phyloP scores from a whole-genome alignment of 2,113 vertebrate genomes.

The Ursus arctos region DNA sequence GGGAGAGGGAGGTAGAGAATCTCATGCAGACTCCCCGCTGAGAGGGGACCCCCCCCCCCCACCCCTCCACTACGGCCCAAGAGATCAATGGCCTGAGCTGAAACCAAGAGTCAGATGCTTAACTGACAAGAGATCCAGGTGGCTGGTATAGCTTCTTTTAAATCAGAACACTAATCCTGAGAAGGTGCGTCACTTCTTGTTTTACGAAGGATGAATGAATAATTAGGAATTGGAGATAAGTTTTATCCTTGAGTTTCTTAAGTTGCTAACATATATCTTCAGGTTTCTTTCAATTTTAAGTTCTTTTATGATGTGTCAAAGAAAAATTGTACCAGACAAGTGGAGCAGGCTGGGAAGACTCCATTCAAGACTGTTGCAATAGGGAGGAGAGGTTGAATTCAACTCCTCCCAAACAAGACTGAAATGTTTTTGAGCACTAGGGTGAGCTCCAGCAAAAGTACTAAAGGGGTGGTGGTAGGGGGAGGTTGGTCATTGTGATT shows the following conservation, averaged over 20 bases:
- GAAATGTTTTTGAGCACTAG: background rate
- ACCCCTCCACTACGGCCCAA: too few species aligned
- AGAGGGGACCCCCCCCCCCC: too few species aligned
- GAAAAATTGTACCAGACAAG: background rate
- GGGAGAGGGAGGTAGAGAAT: background rate
- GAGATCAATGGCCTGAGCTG: background rate
- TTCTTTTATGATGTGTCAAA: background rate
- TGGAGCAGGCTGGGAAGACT: background rate
- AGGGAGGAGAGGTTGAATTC: background rate
- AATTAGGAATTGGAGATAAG: background rate
- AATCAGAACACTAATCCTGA: background rate
- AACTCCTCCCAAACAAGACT: background rate
- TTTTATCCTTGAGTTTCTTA: conserved; percentile 9
- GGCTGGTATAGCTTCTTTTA: background rate
- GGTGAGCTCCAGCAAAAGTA: background rate
- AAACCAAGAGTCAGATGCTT: background rate
- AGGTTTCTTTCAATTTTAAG: background rate
- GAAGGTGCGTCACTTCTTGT: background rate
- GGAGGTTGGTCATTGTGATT: background rate
- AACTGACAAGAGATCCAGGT: too few species aligned
- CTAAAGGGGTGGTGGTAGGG: background rate
- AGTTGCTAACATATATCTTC: background rate
- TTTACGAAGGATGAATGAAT: background rate
- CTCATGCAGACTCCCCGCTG: background rate
- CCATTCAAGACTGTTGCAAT: background rate